These are phyloP conservation scores for Menura novaehollandiae DNA, from an alignment of 2,113 vertebrate species.

Conservation along the genomic window DNA sequence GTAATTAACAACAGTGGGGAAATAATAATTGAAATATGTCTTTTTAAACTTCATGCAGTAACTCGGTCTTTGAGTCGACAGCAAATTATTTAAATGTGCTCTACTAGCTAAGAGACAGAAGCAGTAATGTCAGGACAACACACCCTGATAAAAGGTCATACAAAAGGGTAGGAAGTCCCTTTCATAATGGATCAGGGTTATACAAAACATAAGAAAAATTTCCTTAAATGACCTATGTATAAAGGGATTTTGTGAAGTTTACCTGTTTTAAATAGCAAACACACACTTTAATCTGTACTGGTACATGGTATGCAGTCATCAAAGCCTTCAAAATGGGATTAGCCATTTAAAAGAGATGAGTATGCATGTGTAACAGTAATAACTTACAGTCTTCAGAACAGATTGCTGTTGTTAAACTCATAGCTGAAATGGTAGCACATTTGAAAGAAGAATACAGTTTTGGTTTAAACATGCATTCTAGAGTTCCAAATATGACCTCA, in stretches of 20 bases:
- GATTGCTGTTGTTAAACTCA: neutral
- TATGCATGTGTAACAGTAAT: neutral
- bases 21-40: neutral
- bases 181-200: neutral
- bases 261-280: neutral
- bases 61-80: neutral
- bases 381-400: neutral
- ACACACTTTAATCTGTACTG: neutral
- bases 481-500: neutral
- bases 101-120: neutral
- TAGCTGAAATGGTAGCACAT: neutral
- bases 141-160: neutral
- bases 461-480: neutral
- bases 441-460: neutral
- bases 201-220: neutral
- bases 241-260: neutral
- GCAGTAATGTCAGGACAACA: neutral
- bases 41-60: neutral
- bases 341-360: neutral
- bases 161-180: neutral
- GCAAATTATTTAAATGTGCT: neutral
- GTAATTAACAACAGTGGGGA: neutral
- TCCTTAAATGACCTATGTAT: neutral
- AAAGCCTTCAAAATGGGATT: neutral
- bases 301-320: rapidly evolving